Base-by-base conservation (phyloP, 2,797 vertebrate species). In the Sciurus carolinensis region DNA sequence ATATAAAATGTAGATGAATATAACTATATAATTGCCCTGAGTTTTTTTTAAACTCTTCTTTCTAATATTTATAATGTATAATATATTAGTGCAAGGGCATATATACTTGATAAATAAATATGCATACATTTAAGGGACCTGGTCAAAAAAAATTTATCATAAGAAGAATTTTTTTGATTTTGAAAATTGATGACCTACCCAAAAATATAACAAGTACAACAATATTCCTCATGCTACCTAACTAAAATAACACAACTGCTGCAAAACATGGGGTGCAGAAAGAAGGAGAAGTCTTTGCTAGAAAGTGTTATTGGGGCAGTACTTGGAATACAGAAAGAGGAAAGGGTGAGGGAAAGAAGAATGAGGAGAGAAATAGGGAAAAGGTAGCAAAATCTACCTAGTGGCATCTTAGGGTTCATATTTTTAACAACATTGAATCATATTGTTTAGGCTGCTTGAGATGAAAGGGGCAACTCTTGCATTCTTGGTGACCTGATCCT, bases 401-500 rank as follows among this genome's bases (percentile, higher is more conserved):
- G 26, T 69, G 9, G 6, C 9, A 79, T 93, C 18, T 66, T 50
- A n/a, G 13, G n/a, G 8, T 88, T 62, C 30, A n/a, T 85, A 30
- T 91, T 81, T 94, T 62, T 71, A 30, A 36, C 91, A 82, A 76
- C 80, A 82, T 47, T 71, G 86, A 36, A 72, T 4, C 36, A 50
- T 36, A 10, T 72, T 12, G 24, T 52, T 69, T 30, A 13, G 42
- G 24, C 15, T n/a, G 15, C 28, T 59, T 36, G n/a, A 59, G 7
- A 26, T 50, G 6, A 86, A 71, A 17, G 0, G 9, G 50, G 42
- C 13, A 42, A 18, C 13, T 28, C 42, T 9, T 36, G 18, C 5
- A 3, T 15, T 13, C 10, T 39, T 67, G 39, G 11, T 47, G 30
- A 1, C 10, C 71, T 33, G n/a, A 36, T 47, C 30, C 50, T 36